Percentiles rank a stretch among this genome's conserved stretches.
phyloP scores from a whole-genome alignment of 2,888 invertebrate genomes.

The Rotaria socialis region DNA sequence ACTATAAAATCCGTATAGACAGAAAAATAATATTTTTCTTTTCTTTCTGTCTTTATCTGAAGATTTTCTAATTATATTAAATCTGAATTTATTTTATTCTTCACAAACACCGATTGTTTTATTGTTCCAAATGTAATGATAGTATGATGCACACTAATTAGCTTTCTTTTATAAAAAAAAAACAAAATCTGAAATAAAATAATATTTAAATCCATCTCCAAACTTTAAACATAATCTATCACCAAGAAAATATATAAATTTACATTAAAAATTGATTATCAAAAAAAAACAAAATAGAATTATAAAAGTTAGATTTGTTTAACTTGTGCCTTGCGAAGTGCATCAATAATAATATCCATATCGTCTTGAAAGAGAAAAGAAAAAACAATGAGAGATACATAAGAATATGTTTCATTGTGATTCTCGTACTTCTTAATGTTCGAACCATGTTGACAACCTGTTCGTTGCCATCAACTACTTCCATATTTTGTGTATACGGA shows the following conservation, averaged over 20 bases:
- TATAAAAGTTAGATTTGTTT: neutral
- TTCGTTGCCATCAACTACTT: conserved; percentile 85
- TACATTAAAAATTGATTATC: too few species aligned
- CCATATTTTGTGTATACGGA: conserved; percentile 88
- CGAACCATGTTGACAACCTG: conserved; percentile 85
- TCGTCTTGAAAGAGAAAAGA: neutral
- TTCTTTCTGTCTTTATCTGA: too few species aligned
- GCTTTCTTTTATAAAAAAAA: neutral
- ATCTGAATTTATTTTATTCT: too few species aligned
- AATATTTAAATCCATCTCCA: neutral
- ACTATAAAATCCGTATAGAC: neutral
- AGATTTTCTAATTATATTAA: too few species aligned
- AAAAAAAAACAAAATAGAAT: neutral
- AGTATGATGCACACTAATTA: too few species aligned
- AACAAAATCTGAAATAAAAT: neutral
- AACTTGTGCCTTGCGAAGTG: neutral
- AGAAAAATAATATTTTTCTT: too few species aligned
- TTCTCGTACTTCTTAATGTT: conserved; percentile 69
- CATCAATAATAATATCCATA: neutral
- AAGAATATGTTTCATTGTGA: neutral
- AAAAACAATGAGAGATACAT: neutral
- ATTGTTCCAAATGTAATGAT: too few species aligned
- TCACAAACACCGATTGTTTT: too few species aligned
- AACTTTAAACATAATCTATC: neutral
- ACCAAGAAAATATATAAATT: too few species aligned